A percentile compares a stretch with the other conserved stretches of the same genome.
phyloP scores from a whole-genome alignment of 2,888 invertebrate species.

The Anticlea derivata region DNA sequence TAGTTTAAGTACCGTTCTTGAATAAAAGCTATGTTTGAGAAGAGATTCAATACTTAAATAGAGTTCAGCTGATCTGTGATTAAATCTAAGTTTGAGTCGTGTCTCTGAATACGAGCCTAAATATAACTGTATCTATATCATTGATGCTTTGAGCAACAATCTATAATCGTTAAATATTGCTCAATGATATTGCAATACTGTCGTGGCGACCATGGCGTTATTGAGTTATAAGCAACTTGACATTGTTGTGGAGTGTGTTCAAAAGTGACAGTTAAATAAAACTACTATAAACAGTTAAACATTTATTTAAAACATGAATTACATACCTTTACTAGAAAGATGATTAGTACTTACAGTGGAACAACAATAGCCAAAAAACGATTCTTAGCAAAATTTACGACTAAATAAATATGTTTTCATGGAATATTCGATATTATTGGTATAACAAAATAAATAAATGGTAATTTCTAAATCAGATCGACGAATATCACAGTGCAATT shows the following conservation, averaged over 20 bases:
- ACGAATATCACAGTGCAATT: conserved; percentile 23
- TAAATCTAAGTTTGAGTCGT: no score
- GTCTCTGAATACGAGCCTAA: no score
- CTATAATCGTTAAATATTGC: no score
- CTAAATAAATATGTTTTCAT: conserved; percentile 1
- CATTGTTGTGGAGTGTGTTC: not conserved
- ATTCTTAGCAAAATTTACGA: conserved; percentile 2
- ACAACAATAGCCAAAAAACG: conserved; percentile 12
- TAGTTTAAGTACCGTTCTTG: no score
- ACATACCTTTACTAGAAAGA: conserved; percentile 29
- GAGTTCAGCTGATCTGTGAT: no score
- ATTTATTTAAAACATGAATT: conserved; percentile 42
- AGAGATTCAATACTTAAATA: no score
- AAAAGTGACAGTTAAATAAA: conserved; percentile 3
- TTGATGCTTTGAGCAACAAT: no score
- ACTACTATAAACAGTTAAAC: conserved; percentile 27
- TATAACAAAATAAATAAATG: conserved; percentile 3
- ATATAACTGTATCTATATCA: no score
- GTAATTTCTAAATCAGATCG: conserved; percentile 16
- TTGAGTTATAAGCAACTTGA: no score
- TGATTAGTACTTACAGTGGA: conserved; percentile 2
- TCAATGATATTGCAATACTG: no score
- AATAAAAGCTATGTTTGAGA: no score
- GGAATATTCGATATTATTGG: not conserved
- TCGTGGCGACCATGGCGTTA: no score